Evolutionary conservation across 1,140 invertebrate species (phyloP), one percentile per base, ranked within the genome.

Genomic region (Aphaenogaster rudis): DNA sequence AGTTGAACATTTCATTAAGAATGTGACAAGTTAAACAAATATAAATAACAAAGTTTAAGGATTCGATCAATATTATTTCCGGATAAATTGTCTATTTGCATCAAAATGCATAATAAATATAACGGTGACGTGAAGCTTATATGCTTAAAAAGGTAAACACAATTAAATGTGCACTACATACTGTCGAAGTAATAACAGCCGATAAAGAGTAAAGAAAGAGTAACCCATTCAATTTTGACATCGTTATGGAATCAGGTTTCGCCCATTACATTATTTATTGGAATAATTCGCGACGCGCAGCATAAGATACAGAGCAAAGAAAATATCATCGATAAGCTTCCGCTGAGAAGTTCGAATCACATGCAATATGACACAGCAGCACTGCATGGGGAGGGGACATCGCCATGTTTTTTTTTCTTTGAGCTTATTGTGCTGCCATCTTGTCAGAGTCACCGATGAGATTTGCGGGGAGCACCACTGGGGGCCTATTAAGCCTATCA

Each of bases 221-320:
- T 45, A 86, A 36, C 54, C 69, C 54, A 21, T 81, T 90, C 52
- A 88, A 88, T 61, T 82, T 86, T 33, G 67, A 86, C 90, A 91
- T 91, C 64, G 76, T 63, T 88, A 59, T 71, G 21, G 42, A 61
- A 81, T 77, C 17, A 61, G n/a, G 13, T 52, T 17, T 33, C 11
- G 61, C 61, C 66, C 17, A 59, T 85, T 39, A 88, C 76, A 90
- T 88, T 69, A 72, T 88, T 67, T 88, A 39, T 36, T 17, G 11
- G 13, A 85, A 48, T 57, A n/a, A 66, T 21, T 59, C 28, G 54
- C 42, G 80, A 36, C 54, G 33, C 33, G 48, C 15, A 61, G 13
- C 21, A 28, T 57, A 57, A 42, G 39, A 21, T 63, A 11, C 6
- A n/a, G 21, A 71, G 82, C 57, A 52, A 86, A 69, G 59, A 57